phyloP scores from a whole-genome alignment of 2,113 vertebrate species.

The Chaetodon trifascialis region DNA sequence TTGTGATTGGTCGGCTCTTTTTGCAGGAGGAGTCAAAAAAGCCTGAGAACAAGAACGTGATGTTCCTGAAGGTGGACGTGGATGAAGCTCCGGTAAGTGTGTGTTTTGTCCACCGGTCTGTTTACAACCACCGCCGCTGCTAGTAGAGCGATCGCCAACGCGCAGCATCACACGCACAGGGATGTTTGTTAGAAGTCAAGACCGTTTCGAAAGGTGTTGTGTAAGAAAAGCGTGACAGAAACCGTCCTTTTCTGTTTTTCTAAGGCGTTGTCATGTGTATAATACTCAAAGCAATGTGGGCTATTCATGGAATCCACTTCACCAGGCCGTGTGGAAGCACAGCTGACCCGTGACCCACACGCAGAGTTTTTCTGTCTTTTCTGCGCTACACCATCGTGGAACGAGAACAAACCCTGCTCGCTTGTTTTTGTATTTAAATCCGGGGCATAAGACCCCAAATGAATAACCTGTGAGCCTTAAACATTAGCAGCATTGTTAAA shows the following conservation, averaged over 20 bases:
- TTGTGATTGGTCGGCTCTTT: neutral
- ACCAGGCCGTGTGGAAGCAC: neutral
- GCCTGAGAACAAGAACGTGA: slow-evolving; percentile 75
- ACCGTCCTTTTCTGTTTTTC: neutral
- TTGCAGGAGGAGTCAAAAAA: slow-evolving; percentile 75
- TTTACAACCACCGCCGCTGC: neutral
- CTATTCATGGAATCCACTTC: slow-evolving; percentile 1
- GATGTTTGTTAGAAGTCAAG: neutral
- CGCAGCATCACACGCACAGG: neutral
- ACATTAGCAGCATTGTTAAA: neutral
- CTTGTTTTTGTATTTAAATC: neutral
- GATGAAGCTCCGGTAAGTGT: slow-evolving; percentile 83
- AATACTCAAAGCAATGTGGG: slow-evolving; percentile 32
- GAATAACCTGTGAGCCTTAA: neutral
- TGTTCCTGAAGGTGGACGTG: slow-evolving; percentile 95
- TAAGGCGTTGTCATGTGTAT: neutral
- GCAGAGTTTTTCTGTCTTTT: neutral
- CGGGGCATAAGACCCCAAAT: neutral
- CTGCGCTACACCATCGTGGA: neutral
- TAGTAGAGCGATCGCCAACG: neutral
- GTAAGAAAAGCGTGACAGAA: neutral
- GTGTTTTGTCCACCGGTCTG: neutral
- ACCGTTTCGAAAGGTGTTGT: neutral
- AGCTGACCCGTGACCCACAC: slow-evolving; percentile 19
- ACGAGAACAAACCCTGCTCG: neutral